Conservation (phyloP, 2,888 invertebrate genomes). For the Agriopis marginaria region DNA sequence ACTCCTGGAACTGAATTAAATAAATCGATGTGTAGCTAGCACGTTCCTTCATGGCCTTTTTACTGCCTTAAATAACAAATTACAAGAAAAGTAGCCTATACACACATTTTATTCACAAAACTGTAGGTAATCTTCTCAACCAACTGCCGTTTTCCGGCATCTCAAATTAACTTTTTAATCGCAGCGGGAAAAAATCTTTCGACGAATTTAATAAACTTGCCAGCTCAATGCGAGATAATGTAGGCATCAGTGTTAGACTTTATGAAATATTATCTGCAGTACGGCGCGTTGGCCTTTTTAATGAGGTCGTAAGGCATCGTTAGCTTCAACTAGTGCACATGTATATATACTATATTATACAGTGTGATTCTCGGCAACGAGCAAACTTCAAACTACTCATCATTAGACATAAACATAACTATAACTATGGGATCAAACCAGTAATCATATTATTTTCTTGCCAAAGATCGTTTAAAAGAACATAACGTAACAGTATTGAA, state of each 20-base stretch:
- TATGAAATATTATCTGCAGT: constrained; percentile 47
- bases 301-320: constrained; percentile 61
- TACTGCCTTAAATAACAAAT: no score
- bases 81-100: neutral
- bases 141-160: constrained; percentile 6
- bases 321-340: neutral
- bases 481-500: no score
- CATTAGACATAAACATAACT: no score
- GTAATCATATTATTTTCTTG: no score
- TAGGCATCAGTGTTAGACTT: constrained; percentile 25
- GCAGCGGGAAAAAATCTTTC: constrained; percentile 5
- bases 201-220: constrained; percentile 30
- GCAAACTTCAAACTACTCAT: no score
- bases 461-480: no score
- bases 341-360: neutral
- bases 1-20: no score
- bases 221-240: constrained; percentile 27
- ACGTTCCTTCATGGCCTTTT: no score
- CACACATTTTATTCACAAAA: neutral
- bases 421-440: no score
- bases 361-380: neutral
- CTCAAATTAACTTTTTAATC: constrained; percentile 19
- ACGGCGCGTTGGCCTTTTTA: constrained; percentile 57
- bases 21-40: no score
- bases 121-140: neutral